Conservation (phyloP, 2,113 vertebrate genomes). For the Apeltes quadracus region DNA sequence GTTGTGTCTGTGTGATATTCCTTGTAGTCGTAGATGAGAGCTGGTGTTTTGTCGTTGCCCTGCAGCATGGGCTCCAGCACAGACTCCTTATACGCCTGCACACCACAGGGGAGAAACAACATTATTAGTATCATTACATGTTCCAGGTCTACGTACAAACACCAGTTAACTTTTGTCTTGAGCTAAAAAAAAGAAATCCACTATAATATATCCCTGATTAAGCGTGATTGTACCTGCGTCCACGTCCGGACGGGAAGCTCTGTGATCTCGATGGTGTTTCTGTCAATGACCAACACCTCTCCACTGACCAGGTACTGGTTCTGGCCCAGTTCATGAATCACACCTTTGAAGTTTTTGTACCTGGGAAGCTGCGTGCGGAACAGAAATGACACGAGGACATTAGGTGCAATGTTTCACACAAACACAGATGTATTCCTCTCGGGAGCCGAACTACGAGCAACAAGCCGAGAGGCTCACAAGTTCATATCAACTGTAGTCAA, state of each 20-base stretch:
- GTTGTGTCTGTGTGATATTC: conserved; percentile 98
- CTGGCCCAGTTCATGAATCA: conserved; percentile 94
- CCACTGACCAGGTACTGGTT: conserved; percentile 97
- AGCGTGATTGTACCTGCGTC: conserved; percentile 87
- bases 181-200: not conserved
- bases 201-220: not conserved
- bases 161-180: too few relatives aligned
- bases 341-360: conserved; percentile 96
- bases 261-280: conserved; percentile 96
- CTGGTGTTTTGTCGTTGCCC: conserved; percentile 95
- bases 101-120: not conserved
- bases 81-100: conserved; percentile 95
- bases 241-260: conserved; percentile 97
- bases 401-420: not conserved
- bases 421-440: not conserved
- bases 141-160: not conserved
- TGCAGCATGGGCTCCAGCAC: conserved; percentile 98
- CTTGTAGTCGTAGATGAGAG: conserved; percentile 96
- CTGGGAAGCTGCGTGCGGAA: conserved; percentile 88
- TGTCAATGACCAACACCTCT: conserved; percentile 94
- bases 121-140: not conserved
- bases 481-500: too few relatives aligned
- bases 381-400: not conserved
- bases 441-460: not conserved
- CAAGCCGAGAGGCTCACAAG: too few relatives aligned